Evolutionary conservation across 2,888 invertebrate species (phyloP).

Genomic region (Drosophila prolongata): DNA sequence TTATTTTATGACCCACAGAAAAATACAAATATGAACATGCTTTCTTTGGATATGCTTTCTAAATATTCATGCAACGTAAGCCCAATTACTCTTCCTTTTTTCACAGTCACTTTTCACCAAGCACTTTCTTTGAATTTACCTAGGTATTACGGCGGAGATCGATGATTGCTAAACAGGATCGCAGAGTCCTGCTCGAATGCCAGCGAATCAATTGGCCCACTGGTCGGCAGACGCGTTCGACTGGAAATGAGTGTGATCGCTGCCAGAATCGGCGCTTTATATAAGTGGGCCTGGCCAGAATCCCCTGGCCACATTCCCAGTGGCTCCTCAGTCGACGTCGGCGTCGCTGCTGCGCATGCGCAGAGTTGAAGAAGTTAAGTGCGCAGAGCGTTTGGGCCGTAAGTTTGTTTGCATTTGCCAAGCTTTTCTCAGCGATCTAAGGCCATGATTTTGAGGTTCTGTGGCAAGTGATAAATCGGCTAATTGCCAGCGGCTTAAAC

Average conservation of each 20-base stretch:
- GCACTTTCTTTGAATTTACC: conserved; percentile 7
- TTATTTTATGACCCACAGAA: too few species aligned
- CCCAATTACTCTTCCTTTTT: too few species aligned
- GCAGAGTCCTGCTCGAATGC: conserved; percentile 7
- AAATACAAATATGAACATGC: too few species aligned
- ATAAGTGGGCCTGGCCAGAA: conserved; percentile 54
- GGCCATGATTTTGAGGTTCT: conserved; percentile 28
- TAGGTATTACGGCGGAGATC: neutral
- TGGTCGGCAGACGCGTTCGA: conserved; percentile 39
- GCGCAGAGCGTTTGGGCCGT: conserved; percentile 22
- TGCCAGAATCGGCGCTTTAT: conserved; percentile 67
- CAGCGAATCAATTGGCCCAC: conserved; percentile 12
- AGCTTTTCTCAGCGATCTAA: conserved; percentile 38
- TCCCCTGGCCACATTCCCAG: conserved; percentile 54
- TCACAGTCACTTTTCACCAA: neutral
- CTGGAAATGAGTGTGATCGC: conserved; percentile 62
- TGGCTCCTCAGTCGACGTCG: conserved; percentile 33
- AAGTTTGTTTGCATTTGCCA: conserved; percentile 53
- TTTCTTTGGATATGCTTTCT: too few species aligned
- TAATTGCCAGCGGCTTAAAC: conserved; percentile 53
- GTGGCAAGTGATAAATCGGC: conserved; percentile 58
- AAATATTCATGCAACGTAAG: too few species aligned
- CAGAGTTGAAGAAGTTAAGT: conserved; percentile 30
- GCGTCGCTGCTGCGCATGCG: conserved; percentile 45
- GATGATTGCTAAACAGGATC: conserved; percentile 6